These are phyloP conservation scores for Entomyzon cyanotis DNA, from an alignment of 2,113 vertebrate genomes.

Conservation along the genomic window DNA sequence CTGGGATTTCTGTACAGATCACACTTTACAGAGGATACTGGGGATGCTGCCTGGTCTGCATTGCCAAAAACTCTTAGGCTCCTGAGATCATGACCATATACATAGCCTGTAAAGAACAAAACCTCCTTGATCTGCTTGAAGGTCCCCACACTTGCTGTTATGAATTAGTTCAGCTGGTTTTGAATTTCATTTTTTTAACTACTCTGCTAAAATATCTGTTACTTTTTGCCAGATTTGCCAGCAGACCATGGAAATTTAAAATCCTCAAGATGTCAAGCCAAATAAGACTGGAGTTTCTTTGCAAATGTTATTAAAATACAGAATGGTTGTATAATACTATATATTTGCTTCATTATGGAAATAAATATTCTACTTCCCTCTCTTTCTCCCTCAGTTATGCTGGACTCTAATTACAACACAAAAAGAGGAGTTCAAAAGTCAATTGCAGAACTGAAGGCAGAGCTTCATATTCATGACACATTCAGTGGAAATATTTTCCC, in stretches of 20 bases:
- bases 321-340: neutral
- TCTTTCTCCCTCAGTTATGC: neutral
- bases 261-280: neutral
- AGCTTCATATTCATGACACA: neutral
- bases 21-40: fast-evolving
- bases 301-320: neutral
- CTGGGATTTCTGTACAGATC: neutral
- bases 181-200: neutral
- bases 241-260: neutral
- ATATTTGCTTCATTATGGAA: neutral
- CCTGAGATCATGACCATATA: neutral
- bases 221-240: neutral
- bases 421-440: neutral
- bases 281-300: neutral
- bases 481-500: neutral
- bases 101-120: neutral
- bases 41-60: neutral
- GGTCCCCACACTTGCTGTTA: neutral
- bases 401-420: neutral
- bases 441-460: neutral
- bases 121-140: neutral
- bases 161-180: neutral
- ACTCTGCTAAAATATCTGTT: neutral
- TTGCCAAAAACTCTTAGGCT: neutral
- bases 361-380: neutral